Evolutionary conservation across 2,888 invertebrate species (phyloP).

Genomic region (Parnassius orleans): DNA sequence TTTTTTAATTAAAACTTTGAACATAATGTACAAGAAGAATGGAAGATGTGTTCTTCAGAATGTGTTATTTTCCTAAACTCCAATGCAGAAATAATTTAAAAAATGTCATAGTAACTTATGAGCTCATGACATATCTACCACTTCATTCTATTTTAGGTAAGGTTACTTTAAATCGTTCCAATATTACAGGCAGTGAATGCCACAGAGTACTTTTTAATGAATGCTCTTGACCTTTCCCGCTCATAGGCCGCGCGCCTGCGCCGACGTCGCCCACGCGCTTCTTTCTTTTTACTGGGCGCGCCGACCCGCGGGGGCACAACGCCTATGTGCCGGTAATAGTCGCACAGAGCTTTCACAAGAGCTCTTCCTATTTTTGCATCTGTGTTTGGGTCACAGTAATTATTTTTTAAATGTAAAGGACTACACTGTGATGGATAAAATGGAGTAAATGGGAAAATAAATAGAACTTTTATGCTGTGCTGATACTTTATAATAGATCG

Average conservation of each 20-base stretch:
- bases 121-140: not conserved
- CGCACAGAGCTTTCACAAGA: slow-evolving; percentile 78
- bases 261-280: slow-evolving; percentile 54
- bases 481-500: too few relatives aligned
- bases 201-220: not conserved
- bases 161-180: not conserved
- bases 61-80: too few relatives aligned
- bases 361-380: slow-evolving; percentile 68
- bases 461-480: too few relatives aligned
- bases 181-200: not conserved
- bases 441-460: too few relatives aligned
- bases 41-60: too few relatives aligned
- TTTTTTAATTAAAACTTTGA: too few relatives aligned
- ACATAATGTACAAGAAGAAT: too few relatives aligned
- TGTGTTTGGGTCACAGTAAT: slow-evolving; percentile 31
- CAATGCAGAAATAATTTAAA: too few relatives aligned
- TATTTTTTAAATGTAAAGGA: not conserved
- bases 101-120: too few relatives aligned
- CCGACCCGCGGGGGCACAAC: slow-evolving; percentile 73
- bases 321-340: slow-evolving; percentile 80
- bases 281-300: slow-evolving; percentile 57
- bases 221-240: slow-evolving; percentile 43
- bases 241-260: slow-evolving; percentile 55
- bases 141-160: not conserved
- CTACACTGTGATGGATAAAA: not conserved